Base-by-base conservation (phyloP, 2,888 invertebrate species). In the Margaritifera margaritifera region DNA sequence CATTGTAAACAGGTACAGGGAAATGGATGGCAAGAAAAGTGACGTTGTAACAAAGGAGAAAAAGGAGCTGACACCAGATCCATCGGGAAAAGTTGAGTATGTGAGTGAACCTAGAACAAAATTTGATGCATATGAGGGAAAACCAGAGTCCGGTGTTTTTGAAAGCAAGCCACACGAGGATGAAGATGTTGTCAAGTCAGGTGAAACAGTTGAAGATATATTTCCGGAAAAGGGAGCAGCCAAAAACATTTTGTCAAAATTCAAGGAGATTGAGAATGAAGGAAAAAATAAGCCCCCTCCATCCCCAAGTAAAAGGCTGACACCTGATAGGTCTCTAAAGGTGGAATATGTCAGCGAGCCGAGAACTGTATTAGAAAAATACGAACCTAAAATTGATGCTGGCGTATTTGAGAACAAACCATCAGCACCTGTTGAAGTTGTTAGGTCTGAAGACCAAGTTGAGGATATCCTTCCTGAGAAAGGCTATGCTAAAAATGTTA, bases 1-100 rank as follows among this genome's bases (percentile, higher is more conserved):
- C 89, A 92, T 97, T 79, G 93, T 95, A 67, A 94, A 95, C 88
- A 93, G 93, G 86, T 98, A 97, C 89, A 97, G 97, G 90, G 94
- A 95, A 71, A 93, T 96, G 92, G 93, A 94, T 71, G 71, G 68
- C 20, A 76, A 79, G 42, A 70, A 75, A 25, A 62, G 59, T 31
- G 68, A 66, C 31, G 52, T 66, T 24, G 62, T 69, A 11, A n/a
- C 71, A 53, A 70, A 69, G 20, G 74, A 68, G 51, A 78, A 79
- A 64, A 72, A 80, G 64, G 86, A 84, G 61, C 65, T 86, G 19
- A 85, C 86, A 24, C 84, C 85, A 18, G 85, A 85, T 71, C 75
- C 79, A 62, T 69, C 77, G 6, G 81, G 82, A 25, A 81, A 79
- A 31, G 80, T 80, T 50, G 86, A 86, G 64, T 86, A 83, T 79